A percentile compares a stretch with the other conserved stretches of the same genome.
These are phyloP conservation scores for Euura lappo DNA, from an alignment of 1,140 invertebrate genomes.

Conservation along the genomic window DNA sequence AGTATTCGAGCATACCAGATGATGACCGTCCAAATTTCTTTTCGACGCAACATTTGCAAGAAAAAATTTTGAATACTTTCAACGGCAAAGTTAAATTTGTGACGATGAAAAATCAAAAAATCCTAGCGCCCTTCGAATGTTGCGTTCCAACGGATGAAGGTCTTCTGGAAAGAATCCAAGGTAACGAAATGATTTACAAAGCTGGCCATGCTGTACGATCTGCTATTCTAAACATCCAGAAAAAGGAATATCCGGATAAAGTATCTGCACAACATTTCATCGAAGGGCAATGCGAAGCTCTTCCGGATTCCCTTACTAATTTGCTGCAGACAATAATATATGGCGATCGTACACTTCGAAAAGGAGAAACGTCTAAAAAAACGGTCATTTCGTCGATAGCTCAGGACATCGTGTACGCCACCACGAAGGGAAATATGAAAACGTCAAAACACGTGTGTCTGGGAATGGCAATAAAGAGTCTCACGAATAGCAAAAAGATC, in stretches of 20 bases:
- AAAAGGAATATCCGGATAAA: not conserved
- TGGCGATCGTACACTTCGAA: no score
- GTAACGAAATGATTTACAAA: not conserved
- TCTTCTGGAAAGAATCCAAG: not conserved
- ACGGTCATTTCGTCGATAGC: no score
- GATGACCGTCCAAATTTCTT: not conserved
- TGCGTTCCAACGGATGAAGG: not conserved
- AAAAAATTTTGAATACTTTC: no score
- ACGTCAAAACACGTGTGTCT: constrained; percentile 11
- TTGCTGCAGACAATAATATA: constrained; percentile 2
- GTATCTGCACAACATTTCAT: not conserved
- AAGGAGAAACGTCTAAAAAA: no score
- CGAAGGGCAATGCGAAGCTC: not conserved
- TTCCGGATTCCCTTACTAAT: not conserved
- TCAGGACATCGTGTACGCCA: no score
- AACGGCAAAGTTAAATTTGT: no score
- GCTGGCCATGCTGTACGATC: not conserved
- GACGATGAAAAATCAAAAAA: not conserved
- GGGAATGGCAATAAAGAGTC: constrained; percentile 9
- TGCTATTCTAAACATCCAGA: not conserved
- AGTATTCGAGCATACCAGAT: not conserved
- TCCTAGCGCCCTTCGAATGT: not conserved
- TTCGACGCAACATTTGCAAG: not conserved
- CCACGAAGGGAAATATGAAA: not conserved
- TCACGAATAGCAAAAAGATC: constrained; percentile 15